A percentile compares a stretch with the other conserved stretches of the same genome.
Conservation (phyloP, 1,140 invertebrate species). For the Ostrea edulis region DNA sequence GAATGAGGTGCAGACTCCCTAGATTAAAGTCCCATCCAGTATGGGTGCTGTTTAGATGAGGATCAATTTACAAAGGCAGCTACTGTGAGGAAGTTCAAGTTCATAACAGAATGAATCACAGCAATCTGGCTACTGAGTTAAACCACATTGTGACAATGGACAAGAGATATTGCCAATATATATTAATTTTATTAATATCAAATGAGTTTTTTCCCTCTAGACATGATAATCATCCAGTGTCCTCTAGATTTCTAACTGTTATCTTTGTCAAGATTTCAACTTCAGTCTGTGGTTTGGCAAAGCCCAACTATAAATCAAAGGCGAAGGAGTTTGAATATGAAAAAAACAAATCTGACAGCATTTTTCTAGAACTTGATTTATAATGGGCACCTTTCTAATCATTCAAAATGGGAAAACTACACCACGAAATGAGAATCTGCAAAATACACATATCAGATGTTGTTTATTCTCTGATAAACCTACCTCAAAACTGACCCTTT, state of each 20-base stretch:
- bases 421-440: not conserved
- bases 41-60: not conserved
- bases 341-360: too few species aligned
- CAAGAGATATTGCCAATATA: not conserved
- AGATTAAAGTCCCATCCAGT: not conserved
- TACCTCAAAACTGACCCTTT: not conserved
- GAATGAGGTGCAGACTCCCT: not conserved
- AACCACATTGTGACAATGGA: constrained; percentile 1
- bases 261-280: too few species aligned
- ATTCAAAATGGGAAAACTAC: not conserved
- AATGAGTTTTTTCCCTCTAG: not conserved
- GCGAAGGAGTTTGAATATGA: too few species aligned
- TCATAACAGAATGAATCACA: not conserved
- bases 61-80: not conserved
- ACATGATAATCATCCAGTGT: not conserved
- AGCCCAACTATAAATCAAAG: too few species aligned
- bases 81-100: not conserved
- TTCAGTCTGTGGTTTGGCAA: too few species aligned
- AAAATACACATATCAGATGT: not conserved
- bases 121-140: not conserved
- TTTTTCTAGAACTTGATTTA: not conserved
- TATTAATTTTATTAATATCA: not conserved
- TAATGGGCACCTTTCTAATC: not conserved
- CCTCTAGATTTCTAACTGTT: too few species aligned
- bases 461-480: not conserved